Percentiles rank a stretch among this genome's conserved stretches.
These are phyloP conservation scores for Drosophila jambulina DNA, from an alignment of 1,140 invertebrate genomes.

Conservation along the genomic window DNA sequence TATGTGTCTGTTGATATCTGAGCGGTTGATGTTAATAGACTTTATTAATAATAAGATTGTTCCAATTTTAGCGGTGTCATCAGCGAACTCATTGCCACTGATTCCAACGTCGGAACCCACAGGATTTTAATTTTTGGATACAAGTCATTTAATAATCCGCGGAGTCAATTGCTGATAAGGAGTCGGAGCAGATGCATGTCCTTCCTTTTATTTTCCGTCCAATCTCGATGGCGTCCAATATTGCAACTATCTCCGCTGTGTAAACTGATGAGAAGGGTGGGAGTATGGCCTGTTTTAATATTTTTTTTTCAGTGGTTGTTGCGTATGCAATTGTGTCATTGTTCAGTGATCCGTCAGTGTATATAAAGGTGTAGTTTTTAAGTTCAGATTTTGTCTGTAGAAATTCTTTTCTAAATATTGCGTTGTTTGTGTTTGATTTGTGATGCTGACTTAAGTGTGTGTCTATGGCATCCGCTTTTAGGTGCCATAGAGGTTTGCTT, in stretches of 20 bases:
- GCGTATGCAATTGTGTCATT: too few relatives aligned
- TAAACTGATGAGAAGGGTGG: neutral
- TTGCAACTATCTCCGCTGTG: neutral
- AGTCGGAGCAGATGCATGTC: neutral
- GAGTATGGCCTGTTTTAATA: neutral
- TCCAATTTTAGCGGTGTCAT: neutral
- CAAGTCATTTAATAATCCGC: neutral
- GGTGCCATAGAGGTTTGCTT: too few relatives aligned
- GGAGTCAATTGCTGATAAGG: neutral
- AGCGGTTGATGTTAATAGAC: conserved; percentile 1
- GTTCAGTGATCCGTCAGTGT: too few relatives aligned
- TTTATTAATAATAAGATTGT: too few relatives aligned
- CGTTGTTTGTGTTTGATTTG: too few relatives aligned
- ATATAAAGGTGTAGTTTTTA: too few relatives aligned
- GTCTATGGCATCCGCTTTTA: too few relatives aligned
- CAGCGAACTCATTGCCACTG: neutral
- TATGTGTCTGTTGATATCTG: neutral
- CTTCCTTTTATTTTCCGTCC: neutral
- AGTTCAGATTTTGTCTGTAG: too few relatives aligned
- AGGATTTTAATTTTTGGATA: conserved; percentile 2
- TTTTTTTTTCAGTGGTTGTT: neutral
- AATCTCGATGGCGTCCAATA: neutral
- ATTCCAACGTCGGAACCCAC: neutral
- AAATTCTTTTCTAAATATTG: too few relatives aligned
- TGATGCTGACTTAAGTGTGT: too few relatives aligned